A percentile compares a stretch with the other conserved stretches of the same genome.
These are phyloP conservation scores for Dugesia japonica DNA, from an alignment of 2,888 invertebrate genomes.

Conservation along the genomic window DNA sequence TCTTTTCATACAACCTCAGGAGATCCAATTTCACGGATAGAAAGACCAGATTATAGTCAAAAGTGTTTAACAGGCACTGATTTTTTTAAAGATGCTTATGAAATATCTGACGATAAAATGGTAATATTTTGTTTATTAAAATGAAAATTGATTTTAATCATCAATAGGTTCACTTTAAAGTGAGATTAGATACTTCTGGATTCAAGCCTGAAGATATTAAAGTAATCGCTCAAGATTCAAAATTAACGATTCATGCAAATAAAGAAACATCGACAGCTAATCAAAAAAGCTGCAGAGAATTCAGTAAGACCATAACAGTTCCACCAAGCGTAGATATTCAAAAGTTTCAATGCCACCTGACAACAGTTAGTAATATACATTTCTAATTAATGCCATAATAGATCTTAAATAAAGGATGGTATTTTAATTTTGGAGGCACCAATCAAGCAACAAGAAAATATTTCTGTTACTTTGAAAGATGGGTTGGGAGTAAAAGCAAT, in stretches of 20 bases:
- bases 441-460: conserved; percentile 11
- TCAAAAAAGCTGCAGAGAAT: not conserved
- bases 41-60: not conserved
- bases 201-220: conserved; percentile 25
- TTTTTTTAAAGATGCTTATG: conserved; percentile 11
- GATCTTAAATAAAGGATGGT: conserved; percentile 20
- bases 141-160: not conserved
- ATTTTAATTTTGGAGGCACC: conserved; percentile 27
- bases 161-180: conserved; percentile 25
- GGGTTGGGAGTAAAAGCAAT: conserved; percentile 16
- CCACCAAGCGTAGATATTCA: conserved; percentile 3
- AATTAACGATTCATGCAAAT: not conserved
- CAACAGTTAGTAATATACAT: not conserved
- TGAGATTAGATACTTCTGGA: conserved; percentile 9
- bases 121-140: not conserved
- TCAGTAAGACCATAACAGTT: not conserved
- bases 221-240: not conserved
- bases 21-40: not conserved
- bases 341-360: conserved; percentile 20
- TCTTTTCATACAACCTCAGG: not conserved
- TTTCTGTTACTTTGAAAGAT: conserved; percentile 5
- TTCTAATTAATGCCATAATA: no score
- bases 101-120: not conserved
- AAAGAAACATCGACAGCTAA: not conserved
- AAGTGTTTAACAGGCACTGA: not conserved